Base-by-base conservation (phyloP, 2,888 invertebrate genomes). In the Cataglyphis rosenhaueri region DNA sequence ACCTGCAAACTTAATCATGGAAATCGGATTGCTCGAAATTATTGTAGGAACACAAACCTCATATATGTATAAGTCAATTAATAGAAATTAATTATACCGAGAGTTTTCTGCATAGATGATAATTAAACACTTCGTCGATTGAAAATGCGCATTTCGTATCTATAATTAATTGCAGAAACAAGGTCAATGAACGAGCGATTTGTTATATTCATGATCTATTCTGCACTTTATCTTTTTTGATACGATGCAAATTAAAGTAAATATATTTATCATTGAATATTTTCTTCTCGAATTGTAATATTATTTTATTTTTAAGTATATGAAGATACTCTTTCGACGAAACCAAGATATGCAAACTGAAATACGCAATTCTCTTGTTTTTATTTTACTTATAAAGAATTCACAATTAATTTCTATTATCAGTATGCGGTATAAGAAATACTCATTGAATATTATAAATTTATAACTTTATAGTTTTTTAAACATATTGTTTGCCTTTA, bases 391-490 rank as follows among this genome's bases (percentile, higher is more conserved):
- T 9, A 1, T 44, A 48, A 48, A 21, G 3, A 71, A 61, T 29
- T 48, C 18, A 25, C 32, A 21, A 52, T 52, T 44, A 59, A 32
- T 32, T 70, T 41, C 44, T 78, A 78, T 21, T 41, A 41, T n/a
- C 29, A 32, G 8, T 38, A 9, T 38, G 12, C 1, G 15, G 1
- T 25, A 10, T 66, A 38, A 78, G 18, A 25, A 59, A 70, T 29
- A 21, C 41, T 55, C 35, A 44, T 35, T 21, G 21, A 35, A 71
- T 32, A 21, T 70, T 70, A 59, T 78, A 71, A 78, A 71, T 59
- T 59, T 8, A n/a, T 12, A 6, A 44, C 3, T 70, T 78, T 78
- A 78, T 68, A 70, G 70, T 59, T 78, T 21, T 78, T 78, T 35
- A 59, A 59, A 18, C 32, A 25, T 18, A 35, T 35, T 32, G 35